Conservation (phyloP, 1,140 invertebrate genomes). For the Drosophila pruinosa region DNA sequence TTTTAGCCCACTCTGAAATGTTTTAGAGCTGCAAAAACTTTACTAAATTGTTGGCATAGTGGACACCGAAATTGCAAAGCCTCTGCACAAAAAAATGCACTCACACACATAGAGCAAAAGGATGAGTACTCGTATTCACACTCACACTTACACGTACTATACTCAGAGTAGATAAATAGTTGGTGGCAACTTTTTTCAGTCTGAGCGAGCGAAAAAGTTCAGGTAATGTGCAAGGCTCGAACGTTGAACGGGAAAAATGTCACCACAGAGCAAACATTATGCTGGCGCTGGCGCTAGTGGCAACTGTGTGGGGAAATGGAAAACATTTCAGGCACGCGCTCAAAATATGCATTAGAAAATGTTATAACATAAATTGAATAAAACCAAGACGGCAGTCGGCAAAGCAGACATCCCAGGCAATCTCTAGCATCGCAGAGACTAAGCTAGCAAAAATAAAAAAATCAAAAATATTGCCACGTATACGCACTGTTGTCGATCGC, state of each 20-base stretch:
- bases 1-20: background rate
- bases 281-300: background rate
- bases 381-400: constrained; percentile 54
- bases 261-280: constrained; percentile 23
- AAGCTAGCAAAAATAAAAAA: constrained; percentile 39
- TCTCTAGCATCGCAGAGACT: constrained; percentile 51
- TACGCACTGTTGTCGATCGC: constrained; percentile 42
- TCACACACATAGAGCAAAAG: background rate
- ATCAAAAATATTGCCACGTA: constrained; percentile 50
- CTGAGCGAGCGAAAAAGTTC: constrained; percentile 46
- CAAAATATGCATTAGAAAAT: constrained; percentile 78
- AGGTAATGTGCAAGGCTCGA: constrained; percentile 53
- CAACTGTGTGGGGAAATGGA: constrained; percentile 1
- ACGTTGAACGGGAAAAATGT: constrained; percentile 36
- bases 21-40: constrained; percentile 30
- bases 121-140: background rate
- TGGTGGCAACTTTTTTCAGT: constrained; percentile 60
- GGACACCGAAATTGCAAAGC: constrained; percentile 43
- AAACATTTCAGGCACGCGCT: constrained; percentile 73
- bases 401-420: too few species aligned
- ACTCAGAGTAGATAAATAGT: constrained; percentile 66
- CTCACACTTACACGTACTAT: background rate
- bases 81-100: constrained; percentile 1
- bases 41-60: constrained; percentile 65
- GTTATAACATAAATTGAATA: constrained; percentile 79